Conservation (phyloP, 2,797 vertebrate genomes). For the Pampus argenteus region DNA sequence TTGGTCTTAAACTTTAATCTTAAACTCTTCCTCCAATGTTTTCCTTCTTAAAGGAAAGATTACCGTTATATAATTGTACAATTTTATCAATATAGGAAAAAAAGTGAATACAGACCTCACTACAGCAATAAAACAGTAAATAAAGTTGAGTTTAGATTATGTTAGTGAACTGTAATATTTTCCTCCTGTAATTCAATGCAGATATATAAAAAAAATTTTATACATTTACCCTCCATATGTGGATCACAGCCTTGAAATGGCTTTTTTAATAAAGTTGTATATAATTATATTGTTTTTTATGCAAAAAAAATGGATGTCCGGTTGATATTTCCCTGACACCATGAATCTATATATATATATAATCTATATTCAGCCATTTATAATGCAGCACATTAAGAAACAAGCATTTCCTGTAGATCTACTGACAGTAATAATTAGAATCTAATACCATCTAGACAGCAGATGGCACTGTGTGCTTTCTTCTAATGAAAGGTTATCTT, state of each 20-base stretch:
- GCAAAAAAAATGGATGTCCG: no score
- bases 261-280: conserved; percentile 7
- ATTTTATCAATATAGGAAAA: not conserved
- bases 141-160: not conserved
- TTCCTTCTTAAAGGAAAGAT: not conserved
- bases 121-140: not conserved
- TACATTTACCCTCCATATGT: not conserved
- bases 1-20: not conserved
- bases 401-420: not conserved
- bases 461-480: conserved; percentile 67
- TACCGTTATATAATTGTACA: not conserved
- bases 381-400: no score
- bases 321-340: not conserved
- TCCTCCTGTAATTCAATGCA: not conserved
- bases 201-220: conserved; percentile 2
- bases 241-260: conserved; percentile 10
- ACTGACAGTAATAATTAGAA: not conserved
- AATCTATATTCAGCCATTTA: not conserved
- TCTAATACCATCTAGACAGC: conserved; percentile 43
- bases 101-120: not conserved
- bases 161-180: conserved; percentile 10
- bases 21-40: not conserved
- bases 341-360: no score
- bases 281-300: not conserved
- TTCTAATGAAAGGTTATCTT: conserved; percentile 21